Evolutionary conservation across 2,888 invertebrate species (phyloP), one percentile per base, ranked within the genome.

Genomic region (Argynnis bischoffii): DNA sequence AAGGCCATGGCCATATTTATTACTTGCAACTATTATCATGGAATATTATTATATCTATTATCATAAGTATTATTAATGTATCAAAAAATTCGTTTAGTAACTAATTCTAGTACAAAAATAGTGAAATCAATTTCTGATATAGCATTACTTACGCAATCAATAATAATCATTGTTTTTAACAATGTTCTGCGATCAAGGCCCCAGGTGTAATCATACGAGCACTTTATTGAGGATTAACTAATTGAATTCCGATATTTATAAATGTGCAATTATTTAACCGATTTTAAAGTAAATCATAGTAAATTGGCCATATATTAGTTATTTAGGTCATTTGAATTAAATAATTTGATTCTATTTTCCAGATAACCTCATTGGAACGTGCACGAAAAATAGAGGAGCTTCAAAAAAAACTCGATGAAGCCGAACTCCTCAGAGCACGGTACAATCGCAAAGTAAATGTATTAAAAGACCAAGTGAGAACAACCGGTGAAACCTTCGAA

Each of bases 321-420:
- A 35, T 55, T 35, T 46, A 16, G 14, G 46, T 48, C 11, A 16
- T 48, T 18, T 59, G 13, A 48, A 50, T 5, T 50, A 14, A 6
- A 3, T 15, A 15, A n/a, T n/a, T n/a, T n/a, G n/a, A n/a, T 51
- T 41, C 15, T 1, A 51, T 35, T 6, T 51, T 41, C 41, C 83
- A 97, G 97, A 96, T 97, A 78, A 95, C 96, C 18, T 95, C 97
- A 0, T 81, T 97, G 76, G 97, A 98, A 83, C 93, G 97, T 46
- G 96, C 96, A 1, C 94, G 97, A 35, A 97, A 97, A 88, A 94
- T 97, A 64, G 97, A 97, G 80, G 97, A 97, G 71, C 89, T 97
- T 3, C 96, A 97, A 75, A 96, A 96, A 81, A 95, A 96, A 73
- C 86, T 97, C 35, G 95, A 96, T 55, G 97, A 97, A 81, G 95